Base-by-base conservation (phyloP, 1,140 invertebrate species). In the Bombus polaris region DNA sequence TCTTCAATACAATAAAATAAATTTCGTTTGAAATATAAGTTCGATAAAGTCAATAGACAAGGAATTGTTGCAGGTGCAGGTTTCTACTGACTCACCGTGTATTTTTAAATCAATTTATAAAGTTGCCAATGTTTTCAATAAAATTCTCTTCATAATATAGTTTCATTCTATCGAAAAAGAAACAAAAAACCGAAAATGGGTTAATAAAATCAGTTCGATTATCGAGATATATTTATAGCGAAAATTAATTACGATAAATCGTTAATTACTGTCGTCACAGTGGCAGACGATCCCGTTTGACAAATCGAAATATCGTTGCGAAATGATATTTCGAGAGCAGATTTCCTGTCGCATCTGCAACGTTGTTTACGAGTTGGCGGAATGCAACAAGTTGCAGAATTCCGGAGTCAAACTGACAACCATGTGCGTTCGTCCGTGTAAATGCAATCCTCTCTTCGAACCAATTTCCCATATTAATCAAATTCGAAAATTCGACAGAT, bases 331-430 rank as follows among this genome's bases (percentile, higher is more conserved):
- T 18, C 66, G 13, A 28, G 12, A 28, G 12, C 32, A 10, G 18
- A 28, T 32, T 9, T 12, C 22, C 35, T 35, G 35, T 82, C 71
- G 57, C 42, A 74, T 73, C 15, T 57, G n/a, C 70, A 59, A 59
- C 80, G 80, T 18, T 74, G 28, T 68, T 79, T 47, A 68, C 62
- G 77, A 35, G 37, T 28, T 18, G 22, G 57, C 47, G n/a, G 39
- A 25, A 74, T 5, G 70, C 80, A 82, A 82, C 80, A 82, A 82
- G 80, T 81, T 72, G 79, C 47, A 13, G 79, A 47, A 39, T 62
- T 62, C 42, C 44, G 28, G 15, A 25, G 25, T 22, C 53, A 73
- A 44, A 22, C n/a, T 39, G 18, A 37, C 44, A 22, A 22, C 9
- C 18, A 22, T 44, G 53, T 44, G 44, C 32, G 22, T 35, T 39